Evolutionary conservation across 2,113 vertebrate species (phyloP).

Genomic region (Brienomyrus longianalis): DNA sequence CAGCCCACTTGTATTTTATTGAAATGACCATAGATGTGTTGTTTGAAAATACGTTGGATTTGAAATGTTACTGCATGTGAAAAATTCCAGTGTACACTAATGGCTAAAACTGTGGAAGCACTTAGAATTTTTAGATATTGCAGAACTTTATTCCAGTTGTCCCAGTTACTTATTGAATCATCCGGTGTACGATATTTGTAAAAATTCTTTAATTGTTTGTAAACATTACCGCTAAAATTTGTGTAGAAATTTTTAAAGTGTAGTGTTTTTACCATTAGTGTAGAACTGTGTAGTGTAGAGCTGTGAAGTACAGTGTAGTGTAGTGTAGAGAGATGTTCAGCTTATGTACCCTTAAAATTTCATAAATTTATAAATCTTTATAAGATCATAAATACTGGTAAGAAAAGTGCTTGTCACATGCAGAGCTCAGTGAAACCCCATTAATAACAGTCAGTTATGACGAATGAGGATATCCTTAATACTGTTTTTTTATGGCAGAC

Average conservation of each 20-base stretch:
- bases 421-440: no score
- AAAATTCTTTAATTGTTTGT: background rate
- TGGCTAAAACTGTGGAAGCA: background rate
- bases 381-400: no score
- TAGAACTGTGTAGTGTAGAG: background rate
- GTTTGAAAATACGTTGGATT: background rate
- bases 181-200: background rate
- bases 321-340: background rate
- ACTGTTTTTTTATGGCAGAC: no score
- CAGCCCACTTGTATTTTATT: background rate
- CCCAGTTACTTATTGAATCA: background rate
- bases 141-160: background rate
- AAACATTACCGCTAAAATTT: background rate
- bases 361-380: no score
- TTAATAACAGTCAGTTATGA: no score
- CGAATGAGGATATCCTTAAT: no score
- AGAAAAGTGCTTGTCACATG: no score
- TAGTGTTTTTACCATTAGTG: background rate
- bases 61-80: background rate
- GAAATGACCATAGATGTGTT: background rate
- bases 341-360: background rate
- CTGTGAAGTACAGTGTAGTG: no score
- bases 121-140: background rate
- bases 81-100: background rate
- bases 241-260: background rate